Evolutionary conservation across 2,113 vertebrate genomes (phyloP), one percentile per base, ranked within the genome.

Genomic region (Tamias sibiricus): DNA sequence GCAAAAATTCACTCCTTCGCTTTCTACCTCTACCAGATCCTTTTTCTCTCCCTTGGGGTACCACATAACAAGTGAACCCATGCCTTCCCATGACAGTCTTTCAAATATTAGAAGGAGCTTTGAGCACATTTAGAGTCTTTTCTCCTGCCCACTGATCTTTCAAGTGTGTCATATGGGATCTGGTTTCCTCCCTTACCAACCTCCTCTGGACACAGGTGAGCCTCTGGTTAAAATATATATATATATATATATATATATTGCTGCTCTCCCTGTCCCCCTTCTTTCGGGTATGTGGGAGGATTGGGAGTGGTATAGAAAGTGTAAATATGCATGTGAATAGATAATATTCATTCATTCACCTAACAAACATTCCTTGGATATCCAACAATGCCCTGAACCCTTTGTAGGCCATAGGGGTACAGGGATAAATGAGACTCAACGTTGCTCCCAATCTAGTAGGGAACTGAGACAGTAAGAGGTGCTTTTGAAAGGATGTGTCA

Each of bases 81-180:
- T 96, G 75, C 16, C 22, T 90, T 93, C 77, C 82, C 28, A 35
- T 26, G 69, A 47, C 52, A 59, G 30, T 37, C 49, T 93, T 82
- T 95, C 40, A 72, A 90, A 30, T 93, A 59, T 40, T 97, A 44
- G 66, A 91, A 90, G 32, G 26, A 42, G 16, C 40, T 85, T 66
- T 81, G 80, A 95, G 44, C 22, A 81, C 28, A 59, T 81, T 40
- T 84, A 14, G 32, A 75, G 35, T 75, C 71, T 71, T 90, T 8
- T 83, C 30, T 95, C 74, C 74, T 74, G 19, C 35, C 68, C 44
- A 37, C 22, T 52, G n/a, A 26, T 77, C 42, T 88, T 82, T 80
- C 49, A 80, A 30, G 4, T 47, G 13, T 86, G 37, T 91, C 47
- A 40, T 49, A 14, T 54, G 5, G 44, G 5, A 74, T 85, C 80